Evolutionary conservation across 1,140 invertebrate species (phyloP).

Genomic region (Hestina assimilis): DNA sequence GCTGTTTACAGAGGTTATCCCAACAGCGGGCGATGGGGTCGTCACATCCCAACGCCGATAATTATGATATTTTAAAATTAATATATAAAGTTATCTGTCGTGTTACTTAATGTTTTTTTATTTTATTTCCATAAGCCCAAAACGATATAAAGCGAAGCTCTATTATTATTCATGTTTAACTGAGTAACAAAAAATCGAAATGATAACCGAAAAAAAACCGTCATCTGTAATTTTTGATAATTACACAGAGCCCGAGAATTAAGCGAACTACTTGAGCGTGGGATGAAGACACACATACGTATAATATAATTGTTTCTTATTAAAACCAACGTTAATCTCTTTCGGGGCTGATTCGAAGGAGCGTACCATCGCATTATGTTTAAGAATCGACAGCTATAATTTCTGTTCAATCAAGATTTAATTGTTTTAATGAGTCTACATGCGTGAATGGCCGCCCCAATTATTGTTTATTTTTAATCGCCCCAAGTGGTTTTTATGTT

Average conservation of each 20-base stretch:
- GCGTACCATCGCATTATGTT: slow-evolving; percentile 70
- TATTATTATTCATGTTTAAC: slow-evolving; percentile 22
- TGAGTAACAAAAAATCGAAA: slow-evolving; percentile 48
- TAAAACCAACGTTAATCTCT: slow-evolving; percentile 76
- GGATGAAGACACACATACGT: slow-evolving; percentile 72
- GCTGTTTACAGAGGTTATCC: no score
- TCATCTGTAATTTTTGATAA: slow-evolving; percentile 73
- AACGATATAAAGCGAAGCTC: slow-evolving; percentile 3
- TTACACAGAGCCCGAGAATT: slow-evolving; percentile 62
- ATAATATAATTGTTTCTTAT: slow-evolving; percentile 78
- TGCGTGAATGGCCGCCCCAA: slow-evolving; percentile 77
- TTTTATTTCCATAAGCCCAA: neutral
- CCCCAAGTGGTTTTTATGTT: slow-evolving; percentile 75
- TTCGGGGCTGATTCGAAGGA: slow-evolving; percentile 62
- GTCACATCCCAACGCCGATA: no score
- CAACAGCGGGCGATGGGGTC: no score
- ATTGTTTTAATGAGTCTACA: slow-evolving; percentile 78
- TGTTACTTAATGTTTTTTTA: no score
- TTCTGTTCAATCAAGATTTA: slow-evolving; percentile 79
- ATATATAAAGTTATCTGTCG: no score
- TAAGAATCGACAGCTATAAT: slow-evolving; percentile 78
- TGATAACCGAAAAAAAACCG: slow-evolving; percentile 54
- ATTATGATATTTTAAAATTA: no score
- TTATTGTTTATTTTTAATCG: slow-evolving; percentile 79
- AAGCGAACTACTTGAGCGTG: slow-evolving; percentile 72